A percentile compares a stretch with the other conserved stretches of the same genome.
These are phyloP conservation scores for Euzophera pinguis DNA, from an alignment of 2,888 invertebrate species.

Conservation along the genomic window DNA sequence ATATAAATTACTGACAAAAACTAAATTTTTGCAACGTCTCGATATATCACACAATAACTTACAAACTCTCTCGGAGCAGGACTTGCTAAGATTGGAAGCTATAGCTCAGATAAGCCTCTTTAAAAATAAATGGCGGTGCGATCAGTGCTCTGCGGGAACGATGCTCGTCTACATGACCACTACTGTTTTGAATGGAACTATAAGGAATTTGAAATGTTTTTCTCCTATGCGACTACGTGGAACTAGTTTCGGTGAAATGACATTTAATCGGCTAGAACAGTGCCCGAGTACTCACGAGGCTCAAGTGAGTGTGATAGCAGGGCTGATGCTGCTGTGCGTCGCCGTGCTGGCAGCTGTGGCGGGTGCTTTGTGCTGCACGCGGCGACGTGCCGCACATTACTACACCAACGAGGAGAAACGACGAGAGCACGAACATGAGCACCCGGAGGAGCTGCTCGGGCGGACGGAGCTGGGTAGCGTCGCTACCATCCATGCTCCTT, in stretches of 20 bases:
- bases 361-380: constrained; percentile 82
- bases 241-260: constrained; percentile 45
- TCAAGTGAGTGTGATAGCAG: constrained; percentile 78
- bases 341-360: constrained; percentile 75
- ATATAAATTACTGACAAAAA: constrained; percentile 75
- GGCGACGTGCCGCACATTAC: constrained; percentile 85
- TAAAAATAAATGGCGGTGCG: constrained; percentile 85
- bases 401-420: constrained; percentile 89
- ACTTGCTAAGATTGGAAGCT: constrained; percentile 79
- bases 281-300: constrained; percentile 77
- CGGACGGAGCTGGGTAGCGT: constrained; percentile 57
- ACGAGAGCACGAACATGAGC: constrained; percentile 58
- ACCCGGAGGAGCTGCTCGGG: constrained; percentile 58
- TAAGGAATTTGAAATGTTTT: constrained; percentile 79
- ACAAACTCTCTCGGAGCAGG: constrained; percentile 79
- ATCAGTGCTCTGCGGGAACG: constrained; percentile 81
- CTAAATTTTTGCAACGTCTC: constrained; percentile 80
- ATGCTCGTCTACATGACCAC: constrained; percentile 79
- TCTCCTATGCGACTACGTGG: constrained; percentile 79
- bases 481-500: constrained; percentile 65
- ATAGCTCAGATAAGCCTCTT: constrained; percentile 75
- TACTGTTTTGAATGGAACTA: constrained; percentile 69
- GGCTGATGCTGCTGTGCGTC: constrained; percentile 59
- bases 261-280: constrained; percentile 50
- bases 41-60: constrained; percentile 88